These are phyloP conservation scores for Gonatopus flavifemur DNA, from an alignment of 1,140 invertebrate genomes.

Conservation along the genomic window DNA sequence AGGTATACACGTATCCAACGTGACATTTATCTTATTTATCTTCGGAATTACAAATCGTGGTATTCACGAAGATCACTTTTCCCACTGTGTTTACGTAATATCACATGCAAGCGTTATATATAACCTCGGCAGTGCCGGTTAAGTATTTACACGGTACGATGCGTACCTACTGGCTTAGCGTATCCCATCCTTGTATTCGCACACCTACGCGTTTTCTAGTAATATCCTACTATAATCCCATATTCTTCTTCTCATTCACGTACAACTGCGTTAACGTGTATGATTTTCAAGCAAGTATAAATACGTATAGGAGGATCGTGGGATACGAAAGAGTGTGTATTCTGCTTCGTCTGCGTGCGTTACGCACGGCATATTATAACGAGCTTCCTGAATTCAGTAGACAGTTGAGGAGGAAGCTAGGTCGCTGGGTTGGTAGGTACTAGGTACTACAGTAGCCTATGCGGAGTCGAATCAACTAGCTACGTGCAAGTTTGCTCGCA, in stretches of 20 bases:
- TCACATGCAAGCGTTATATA: not conserved
- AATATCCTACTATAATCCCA: conserved; percentile 4
- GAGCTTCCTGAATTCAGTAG: conserved; percentile 43
- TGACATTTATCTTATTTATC: too few species aligned
- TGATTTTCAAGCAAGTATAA: conserved; percentile 7
- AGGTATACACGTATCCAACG: not conserved
- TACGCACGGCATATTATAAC: conserved; percentile 47
- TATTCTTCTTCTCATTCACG: too few species aligned
- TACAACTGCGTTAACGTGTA: too few species aligned
- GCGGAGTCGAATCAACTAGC: too few species aligned
- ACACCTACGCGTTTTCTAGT: conserved; percentile 21
- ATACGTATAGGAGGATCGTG: conserved; percentile 19
- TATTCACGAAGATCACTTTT: too few species aligned
- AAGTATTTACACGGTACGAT: conserved; percentile 29
- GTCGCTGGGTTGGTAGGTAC: conserved; percentile 44
- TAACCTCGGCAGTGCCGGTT: conserved; percentile 12
- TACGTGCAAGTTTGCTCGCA: too few species aligned
- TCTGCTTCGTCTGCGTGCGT: conserved; percentile 19
- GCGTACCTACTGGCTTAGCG: conserved; percentile 17
- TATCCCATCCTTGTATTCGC: conserved; percentile 21
- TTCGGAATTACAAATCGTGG: too few species aligned
- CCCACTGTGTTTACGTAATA: not conserved
- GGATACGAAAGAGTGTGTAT: conserved; percentile 29
- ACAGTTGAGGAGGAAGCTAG: conserved; percentile 40
- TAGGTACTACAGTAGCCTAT: too few species aligned